Conservation (phyloP, 53 echinoderm and acorn worm genomes). For the Patiria pectinifera region DNA sequence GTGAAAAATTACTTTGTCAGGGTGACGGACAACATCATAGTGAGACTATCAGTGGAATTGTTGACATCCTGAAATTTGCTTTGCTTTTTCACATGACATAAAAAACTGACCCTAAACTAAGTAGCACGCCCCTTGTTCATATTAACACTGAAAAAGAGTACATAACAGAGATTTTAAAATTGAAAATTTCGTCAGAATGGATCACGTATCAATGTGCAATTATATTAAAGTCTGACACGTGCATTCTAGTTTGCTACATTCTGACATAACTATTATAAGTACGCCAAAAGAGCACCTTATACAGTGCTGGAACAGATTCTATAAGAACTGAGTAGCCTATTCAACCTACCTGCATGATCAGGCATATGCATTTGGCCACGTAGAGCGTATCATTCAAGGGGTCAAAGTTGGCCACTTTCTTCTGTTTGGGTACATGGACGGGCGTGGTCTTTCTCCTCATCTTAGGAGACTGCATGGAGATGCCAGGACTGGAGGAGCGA, state of each 20-base stretch:
- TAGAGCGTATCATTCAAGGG: conserved; percentile 87
- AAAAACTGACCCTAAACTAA: too few relatives aligned
- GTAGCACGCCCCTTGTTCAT: too few relatives aligned
- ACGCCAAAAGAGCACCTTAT: not conserved
- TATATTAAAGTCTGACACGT: not conserved
- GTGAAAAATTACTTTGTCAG: too few relatives aligned
- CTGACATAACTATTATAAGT: not conserved
- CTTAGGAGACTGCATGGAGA: conserved; percentile 81
- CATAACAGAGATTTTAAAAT: too few relatives aligned
- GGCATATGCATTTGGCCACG: conserved; percentile 91
- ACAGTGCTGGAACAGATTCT: not conserved
- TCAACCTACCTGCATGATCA: conserved; percentile 72
- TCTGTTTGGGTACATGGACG: conserved; percentile 62
- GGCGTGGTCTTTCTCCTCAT: conserved; percentile 73
- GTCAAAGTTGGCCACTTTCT: conserved; percentile 78
- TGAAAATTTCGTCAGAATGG: too few relatives aligned
- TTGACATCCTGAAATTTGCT: too few relatives aligned
- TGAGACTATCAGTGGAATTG: too few relatives aligned
- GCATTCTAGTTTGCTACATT: not conserved
- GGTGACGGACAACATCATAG: too few relatives aligned
- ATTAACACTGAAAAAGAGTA: too few relatives aligned
- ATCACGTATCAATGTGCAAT: too few relatives aligned
- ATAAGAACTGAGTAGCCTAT: not conserved
- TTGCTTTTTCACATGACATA: too few relatives aligned
- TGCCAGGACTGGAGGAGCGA: conserved; percentile 76